These are phyloP conservation scores for Carcina quercana DNA, from an alignment of 2,888 invertebrate species.

Conservation along the genomic window DNA sequence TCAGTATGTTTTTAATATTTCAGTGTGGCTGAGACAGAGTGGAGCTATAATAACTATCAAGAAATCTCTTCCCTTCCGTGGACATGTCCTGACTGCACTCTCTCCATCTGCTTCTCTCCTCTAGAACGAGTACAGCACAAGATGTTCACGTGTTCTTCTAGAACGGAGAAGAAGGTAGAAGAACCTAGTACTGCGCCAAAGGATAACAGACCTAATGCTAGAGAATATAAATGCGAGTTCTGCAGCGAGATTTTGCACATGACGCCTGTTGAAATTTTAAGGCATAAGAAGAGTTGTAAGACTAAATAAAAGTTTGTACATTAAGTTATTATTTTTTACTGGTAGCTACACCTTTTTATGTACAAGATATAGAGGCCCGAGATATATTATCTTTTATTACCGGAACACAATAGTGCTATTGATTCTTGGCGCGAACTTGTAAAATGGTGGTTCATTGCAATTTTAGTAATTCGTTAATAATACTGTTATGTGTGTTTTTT, in stretches of 20 bases:
- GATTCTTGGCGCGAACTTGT: too few species aligned
- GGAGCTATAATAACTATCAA: conserved; percentile 77
- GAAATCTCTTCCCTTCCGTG: conserved; percentile 78
- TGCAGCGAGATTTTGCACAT: conserved; percentile 81
- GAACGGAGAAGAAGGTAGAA: conserved; percentile 34
- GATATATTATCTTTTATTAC: too few species aligned
- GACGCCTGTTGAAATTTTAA: conserved; percentile 88
- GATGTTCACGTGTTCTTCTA: conserved; percentile 56
- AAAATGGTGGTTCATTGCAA: too few species aligned
- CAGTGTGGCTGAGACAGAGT: conserved; percentile 79
- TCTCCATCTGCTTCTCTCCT: conserved; percentile 76
- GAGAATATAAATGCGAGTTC: conserved; percentile 80
- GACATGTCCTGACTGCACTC: conserved; percentile 82
- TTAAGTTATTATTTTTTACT: not conserved
- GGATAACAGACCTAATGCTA: conserved; percentile 70
- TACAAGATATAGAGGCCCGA: too few species aligned
- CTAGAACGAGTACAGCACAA: conserved; percentile 85
- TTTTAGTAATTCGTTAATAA: too few species aligned
- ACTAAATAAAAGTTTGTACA: conserved; percentile 36
- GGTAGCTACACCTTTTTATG: too few species aligned
- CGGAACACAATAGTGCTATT: too few species aligned
- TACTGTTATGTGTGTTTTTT: too few species aligned
- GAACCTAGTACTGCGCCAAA: conserved; percentile 30
- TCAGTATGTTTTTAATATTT: conserved; percentile 23
- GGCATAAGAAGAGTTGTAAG: conserved; percentile 82